Evolutionary conservation across 2,797 vertebrate species (phyloP).

Genomic region (Hypotaenidia okinawae): DNA sequence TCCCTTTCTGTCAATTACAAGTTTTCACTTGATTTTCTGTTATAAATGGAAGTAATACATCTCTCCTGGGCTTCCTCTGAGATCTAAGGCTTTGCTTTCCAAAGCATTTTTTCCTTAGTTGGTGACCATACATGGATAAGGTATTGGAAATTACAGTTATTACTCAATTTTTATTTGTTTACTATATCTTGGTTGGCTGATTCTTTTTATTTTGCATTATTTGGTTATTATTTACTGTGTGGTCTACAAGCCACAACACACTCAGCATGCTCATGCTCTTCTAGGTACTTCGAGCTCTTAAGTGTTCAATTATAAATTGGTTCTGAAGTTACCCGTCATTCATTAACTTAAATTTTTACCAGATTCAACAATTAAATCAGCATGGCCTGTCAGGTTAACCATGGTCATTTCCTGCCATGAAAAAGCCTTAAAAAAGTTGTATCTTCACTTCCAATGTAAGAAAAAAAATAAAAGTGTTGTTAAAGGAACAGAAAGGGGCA

Average conservation of each 20-base stretch:
- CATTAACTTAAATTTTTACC: not conserved
- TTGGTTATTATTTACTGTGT: conserved; percentile 56
- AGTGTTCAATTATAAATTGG: not conserved
- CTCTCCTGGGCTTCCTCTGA: conserved; percentile 20
- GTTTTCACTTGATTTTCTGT: conserved; percentile 54
- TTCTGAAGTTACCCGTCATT: not conserved
- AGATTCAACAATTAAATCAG: not conserved
- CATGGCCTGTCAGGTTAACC: not conserved
- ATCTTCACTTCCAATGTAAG: not conserved
- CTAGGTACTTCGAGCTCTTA: not conserved
- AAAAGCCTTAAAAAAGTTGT: not conserved
- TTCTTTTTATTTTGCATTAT: conserved; percentile 50
- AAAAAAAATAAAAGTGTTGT: not conserved
- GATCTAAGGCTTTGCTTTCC: conserved; percentile 22
- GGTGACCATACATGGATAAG: not conserved
- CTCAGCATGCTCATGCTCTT: not conserved
- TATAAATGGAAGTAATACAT: conserved; percentile 47
- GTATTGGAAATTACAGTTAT: conserved; percentile 61
- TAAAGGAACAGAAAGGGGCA: not conserved
- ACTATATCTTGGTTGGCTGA: conserved; percentile 29
- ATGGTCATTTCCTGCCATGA: not conserved
- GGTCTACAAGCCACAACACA: not conserved
- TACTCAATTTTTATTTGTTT: conserved; percentile 67
- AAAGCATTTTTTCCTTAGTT: conserved; percentile 22
- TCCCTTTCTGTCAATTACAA: conserved; percentile 48